Conservation (phyloP, 2,797 vertebrate species). For the Chloroceryle inda region DNA sequence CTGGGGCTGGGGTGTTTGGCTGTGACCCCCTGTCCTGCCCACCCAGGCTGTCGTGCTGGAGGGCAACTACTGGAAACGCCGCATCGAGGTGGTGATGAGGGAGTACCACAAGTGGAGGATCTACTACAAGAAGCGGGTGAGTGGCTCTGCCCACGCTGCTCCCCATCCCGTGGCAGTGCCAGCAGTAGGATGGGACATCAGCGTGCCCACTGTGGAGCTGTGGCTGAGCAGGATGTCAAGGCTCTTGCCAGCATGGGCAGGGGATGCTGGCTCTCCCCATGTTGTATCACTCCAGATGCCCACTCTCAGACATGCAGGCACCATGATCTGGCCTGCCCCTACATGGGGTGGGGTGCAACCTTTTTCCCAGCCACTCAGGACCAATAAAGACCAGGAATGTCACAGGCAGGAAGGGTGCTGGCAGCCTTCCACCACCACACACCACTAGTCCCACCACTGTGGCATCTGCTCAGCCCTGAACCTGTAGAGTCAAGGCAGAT, state of each 20-base stretch:
- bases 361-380: neutral
- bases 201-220: rapidly evolving
- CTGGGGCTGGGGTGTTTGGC: neutral
- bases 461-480: neutral
- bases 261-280: neutral
- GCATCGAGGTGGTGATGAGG: conserved; percentile 97
- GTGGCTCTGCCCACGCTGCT: neutral
- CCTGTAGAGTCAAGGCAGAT: neutral
- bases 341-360: rapidly evolving
- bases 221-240: neutral
- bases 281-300: neutral
- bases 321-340: neutral
- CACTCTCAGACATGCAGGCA: neutral
- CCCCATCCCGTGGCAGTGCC: neutral
- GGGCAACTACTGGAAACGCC: conserved; percentile 97
- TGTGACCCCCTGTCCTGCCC: neutral
- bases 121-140: conserved; percentile 97
- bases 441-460: neutral
- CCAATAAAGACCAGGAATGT: neutral
- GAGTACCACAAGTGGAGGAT: conserved; percentile 99
- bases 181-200: neutral
- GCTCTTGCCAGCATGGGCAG: rapidly evolving
- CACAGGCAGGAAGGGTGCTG: neutral
- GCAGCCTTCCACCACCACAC: neutral
- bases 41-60: conserved; percentile 94